Percentiles rank a stretch among this genome's conserved stretches.
Evolutionary conservation across 2,888 invertebrate species (phyloP).

Genomic region (Malthinus flaveolus): DNA sequence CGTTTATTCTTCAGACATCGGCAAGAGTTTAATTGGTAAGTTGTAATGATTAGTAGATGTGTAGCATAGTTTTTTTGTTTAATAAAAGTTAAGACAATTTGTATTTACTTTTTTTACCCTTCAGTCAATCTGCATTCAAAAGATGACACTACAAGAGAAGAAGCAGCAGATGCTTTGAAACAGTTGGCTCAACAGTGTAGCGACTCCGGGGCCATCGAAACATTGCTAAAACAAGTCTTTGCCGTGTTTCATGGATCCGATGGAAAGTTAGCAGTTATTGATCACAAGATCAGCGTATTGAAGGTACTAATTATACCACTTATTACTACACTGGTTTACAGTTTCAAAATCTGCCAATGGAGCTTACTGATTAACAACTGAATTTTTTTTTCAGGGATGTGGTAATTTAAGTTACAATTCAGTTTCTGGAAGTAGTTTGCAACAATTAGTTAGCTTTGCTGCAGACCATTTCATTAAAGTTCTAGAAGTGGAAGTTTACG

Average conservation of each 20-base stretch:
- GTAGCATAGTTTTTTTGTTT: slow-evolving; percentile 1
- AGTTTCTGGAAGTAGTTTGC: slow-evolving; percentile 62
- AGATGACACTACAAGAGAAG: slow-evolving; percentile 74
- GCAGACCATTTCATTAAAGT: slow-evolving; percentile 73
- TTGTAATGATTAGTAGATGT: slow-evolving; percentile 9
- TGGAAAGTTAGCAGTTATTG: slow-evolving; percentile 86
- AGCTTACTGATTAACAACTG: neutral
- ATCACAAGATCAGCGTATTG: slow-evolving; percentile 85
- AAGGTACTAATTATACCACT: slow-evolving; percentile 56
- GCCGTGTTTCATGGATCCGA: slow-evolving; percentile 84
- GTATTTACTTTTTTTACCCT: neutral
- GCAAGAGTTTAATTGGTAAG: slow-evolving; percentile 78
- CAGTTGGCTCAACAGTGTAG: slow-evolving; percentile 74
- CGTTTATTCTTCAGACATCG: slow-evolving; percentile 74
- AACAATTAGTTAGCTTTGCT: slow-evolving; percentile 64
- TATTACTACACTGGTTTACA: neutral
- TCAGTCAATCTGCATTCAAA: slow-evolving; percentile 83
- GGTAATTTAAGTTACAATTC: slow-evolving; percentile 74
- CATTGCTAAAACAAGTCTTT: slow-evolving; percentile 72
- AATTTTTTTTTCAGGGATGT: slow-evolving; percentile 59
- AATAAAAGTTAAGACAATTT: neutral
- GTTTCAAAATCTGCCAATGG: neutral
- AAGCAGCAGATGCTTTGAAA: slow-evolving; percentile 74
- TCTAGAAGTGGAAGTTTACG: slow-evolving; percentile 87
- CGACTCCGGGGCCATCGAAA: slow-evolving; percentile 66